Percentiles rank a stretch among this genome's conserved stretches.
These are phyloP conservation scores for Crotophaga sulcirostris DNA, from an alignment of 2,113 vertebrate species.

Conservation along the genomic window DNA sequence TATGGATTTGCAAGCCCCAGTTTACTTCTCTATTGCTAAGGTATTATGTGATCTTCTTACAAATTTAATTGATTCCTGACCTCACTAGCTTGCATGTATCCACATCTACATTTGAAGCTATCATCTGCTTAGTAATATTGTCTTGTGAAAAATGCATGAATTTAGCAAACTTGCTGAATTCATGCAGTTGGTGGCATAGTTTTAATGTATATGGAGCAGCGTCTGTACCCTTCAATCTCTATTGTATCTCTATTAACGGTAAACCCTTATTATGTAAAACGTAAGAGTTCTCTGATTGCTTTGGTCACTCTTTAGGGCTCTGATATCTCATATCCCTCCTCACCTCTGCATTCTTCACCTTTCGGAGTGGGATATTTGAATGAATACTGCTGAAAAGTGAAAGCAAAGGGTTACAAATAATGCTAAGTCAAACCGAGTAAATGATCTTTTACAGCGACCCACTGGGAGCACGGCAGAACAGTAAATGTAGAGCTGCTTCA, in stretches of 20 bases:
- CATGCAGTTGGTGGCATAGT: neutral
- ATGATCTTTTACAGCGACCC: neutral
- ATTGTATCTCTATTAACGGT: neutral
- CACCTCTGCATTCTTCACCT: neutral
- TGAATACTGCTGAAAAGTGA: neutral
- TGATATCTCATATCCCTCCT: neutral
- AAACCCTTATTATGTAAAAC: neutral
- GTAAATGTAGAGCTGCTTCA: accelerated
- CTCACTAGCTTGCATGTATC: neutral
- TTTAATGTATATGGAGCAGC: neutral
- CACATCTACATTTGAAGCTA: neutral
- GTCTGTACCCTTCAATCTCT: neutral
- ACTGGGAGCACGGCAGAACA: neutral
- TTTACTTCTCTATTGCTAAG: neutral
- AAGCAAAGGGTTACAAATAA: neutral
- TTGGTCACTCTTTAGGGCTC: neutral
- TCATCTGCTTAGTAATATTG: neutral
- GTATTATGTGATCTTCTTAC: neutral
- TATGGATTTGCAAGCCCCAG: neutral
- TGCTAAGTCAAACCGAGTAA: neutral
- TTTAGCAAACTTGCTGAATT: neutral
- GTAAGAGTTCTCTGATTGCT: neutral
- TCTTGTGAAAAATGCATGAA: neutral
- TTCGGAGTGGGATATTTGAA: neutral
- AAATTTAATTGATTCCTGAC: neutral